Evolutionary conservation across 2,888 invertebrate species (phyloP).

Genomic region (Chymomyza amoena): DNA sequence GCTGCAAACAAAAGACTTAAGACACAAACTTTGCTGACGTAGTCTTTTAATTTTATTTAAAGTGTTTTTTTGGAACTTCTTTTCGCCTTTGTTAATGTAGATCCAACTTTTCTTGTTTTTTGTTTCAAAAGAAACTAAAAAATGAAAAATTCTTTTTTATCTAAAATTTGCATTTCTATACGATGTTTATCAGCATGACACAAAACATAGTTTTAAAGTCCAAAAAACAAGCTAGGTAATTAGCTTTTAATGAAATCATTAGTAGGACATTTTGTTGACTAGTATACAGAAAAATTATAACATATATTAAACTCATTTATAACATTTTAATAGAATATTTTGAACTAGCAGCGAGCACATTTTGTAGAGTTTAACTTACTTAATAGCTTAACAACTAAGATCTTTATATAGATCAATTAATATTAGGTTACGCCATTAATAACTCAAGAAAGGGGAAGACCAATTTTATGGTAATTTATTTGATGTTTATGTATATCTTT

Average conservation of each 20-base stretch:
- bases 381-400: too few species aligned
- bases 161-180: not conserved
- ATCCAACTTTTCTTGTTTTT: slow-evolving; percentile 20
- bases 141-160: slow-evolving; percentile 20
- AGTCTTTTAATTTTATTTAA: slow-evolving; percentile 4
- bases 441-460: too few species aligned
- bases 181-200: not conserved
- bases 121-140: slow-evolving; percentile 19
- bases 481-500: too few species aligned
- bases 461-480: too few species aligned
- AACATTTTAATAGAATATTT: too few species aligned
- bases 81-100: slow-evolving; percentile 1
- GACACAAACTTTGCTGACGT: slow-evolving; percentile 17
- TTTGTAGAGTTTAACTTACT: too few species aligned
- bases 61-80: not conserved
- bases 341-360: too few species aligned
- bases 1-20: slow-evolving; percentile 27
- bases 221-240: not conserved
- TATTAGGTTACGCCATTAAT: too few species aligned
- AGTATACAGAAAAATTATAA: not conserved
- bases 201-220: not conserved
- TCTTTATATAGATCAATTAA: too few species aligned
- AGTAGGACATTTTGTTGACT: not conserved
- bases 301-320: too few species aligned
- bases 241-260: not conserved